Evolutionary conservation across 2,797 vertebrate species (phyloP).

Genomic region (Pangasius macronema): DNA sequence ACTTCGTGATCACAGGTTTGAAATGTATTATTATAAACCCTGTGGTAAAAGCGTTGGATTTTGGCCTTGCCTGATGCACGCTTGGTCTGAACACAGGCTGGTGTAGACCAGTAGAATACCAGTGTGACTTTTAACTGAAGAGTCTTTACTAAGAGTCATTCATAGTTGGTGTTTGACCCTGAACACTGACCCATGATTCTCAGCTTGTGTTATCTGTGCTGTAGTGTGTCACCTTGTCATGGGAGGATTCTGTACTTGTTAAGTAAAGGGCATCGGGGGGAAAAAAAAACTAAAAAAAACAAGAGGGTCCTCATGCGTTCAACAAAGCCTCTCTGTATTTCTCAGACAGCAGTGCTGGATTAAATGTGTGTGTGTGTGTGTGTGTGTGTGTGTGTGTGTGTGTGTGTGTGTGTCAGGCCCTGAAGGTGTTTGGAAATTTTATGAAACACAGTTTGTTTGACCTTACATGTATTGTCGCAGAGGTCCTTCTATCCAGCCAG

Average conservation of each 20-base stretch:
- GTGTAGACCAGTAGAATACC: background rate
- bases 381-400: slow-evolving; percentile 37
- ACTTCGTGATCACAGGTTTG: background rate
- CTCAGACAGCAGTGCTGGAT: slow-evolving; percentile 34
- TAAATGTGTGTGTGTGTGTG: slow-evolving; percentile 37
- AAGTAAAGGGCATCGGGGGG: slow-evolving; percentile 17
- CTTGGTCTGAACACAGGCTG: background rate
- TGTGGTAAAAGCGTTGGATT: background rate
- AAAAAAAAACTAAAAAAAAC: background rate
- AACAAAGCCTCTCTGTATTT: slow-evolving; percentile 28
- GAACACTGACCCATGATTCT: slow-evolving; percentile 35
- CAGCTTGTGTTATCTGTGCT: slow-evolving; percentile 21
- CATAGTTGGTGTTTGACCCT: slow-evolving; percentile 29
- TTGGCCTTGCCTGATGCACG: background rate
- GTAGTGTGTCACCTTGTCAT: slow-evolving; percentile 35
- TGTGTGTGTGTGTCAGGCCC: slow-evolving; percentile 57
- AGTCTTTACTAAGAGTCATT: background rate
- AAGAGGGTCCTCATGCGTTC: slow-evolving; percentile 10
- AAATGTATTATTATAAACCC: background rate
- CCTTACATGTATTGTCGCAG: slow-evolving; percentile 66
- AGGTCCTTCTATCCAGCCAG: slow-evolving; percentile 55
- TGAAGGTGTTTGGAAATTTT: slow-evolving; percentile 70
- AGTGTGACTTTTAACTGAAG: background rate
- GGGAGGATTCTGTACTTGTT: slow-evolving; percentile 28
- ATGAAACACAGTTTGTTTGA: slow-evolving; percentile 74